Evolutionary conservation across 2,797 vertebrate species (phyloP), one percentile per base, ranked within the genome.

Genomic region (Acrossocheilus fasciatus): DNA sequence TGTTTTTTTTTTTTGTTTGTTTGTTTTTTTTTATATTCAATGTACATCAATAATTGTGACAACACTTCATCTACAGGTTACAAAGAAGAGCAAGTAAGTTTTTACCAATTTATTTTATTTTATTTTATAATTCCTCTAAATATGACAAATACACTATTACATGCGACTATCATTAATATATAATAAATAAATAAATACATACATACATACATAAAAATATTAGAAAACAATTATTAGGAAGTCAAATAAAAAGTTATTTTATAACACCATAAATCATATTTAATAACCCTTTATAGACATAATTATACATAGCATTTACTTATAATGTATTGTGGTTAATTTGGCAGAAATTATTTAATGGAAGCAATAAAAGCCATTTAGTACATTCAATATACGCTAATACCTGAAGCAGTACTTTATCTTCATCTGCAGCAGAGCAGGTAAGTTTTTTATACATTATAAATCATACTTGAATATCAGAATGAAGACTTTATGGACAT

Each of bases 41-140:
- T 4, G 8, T 26, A 26, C 3, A 17, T 62, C 23, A 15, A 54
- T 54, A 54, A 6, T 23, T 36, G 47, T 52, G 30, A 12, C 12
- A 36, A 30, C 74, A 7, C 5, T 73, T 73, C 11, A 26, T 50
- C 72, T 76, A 76, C 30, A 54, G 47, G 10, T 36, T 36, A 12
- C 17, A 75, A 18, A 23, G 30, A 1, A 36, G 45, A 50, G 8
- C 2, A 9, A 47, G 6, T 5, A 30, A 1, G 2, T 30, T 8
- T 12, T 0, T 0, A 2, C 4, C 17, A 26, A 10, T n/a, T 6
- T 50, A 5, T 3, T 18, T 6, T 30, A 5, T 3, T 30, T 6
- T 30, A 5, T 18, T 75, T 34, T 18, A 50, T 20, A 50, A 34
- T 54, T 54, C 7, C 26, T 75, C 3, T 2, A 77, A 15, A 77